Conservation (phyloP, 1,140 invertebrate species). For the Bombus picipes region DNA sequence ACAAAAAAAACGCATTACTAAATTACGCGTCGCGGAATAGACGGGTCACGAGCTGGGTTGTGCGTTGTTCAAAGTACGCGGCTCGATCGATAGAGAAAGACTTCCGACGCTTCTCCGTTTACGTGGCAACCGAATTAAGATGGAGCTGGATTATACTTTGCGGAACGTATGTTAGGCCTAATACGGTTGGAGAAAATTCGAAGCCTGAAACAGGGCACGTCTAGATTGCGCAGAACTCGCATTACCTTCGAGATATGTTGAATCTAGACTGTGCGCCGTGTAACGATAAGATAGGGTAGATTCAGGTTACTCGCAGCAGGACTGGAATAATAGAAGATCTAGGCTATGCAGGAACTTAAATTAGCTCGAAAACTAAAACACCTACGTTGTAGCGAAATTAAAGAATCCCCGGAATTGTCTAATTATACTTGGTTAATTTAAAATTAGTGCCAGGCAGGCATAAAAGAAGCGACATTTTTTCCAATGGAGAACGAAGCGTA, state of each 20-base stretch:
- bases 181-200: not conserved
- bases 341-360: not conserved
- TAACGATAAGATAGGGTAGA: slow-evolving; percentile 6
- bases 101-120: not conserved
- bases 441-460: not conserved
- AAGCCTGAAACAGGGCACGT: not conserved
- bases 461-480: not conserved
- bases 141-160: not conserved
- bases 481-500: no score
- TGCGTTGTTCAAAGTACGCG: not conserved
- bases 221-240: slow-evolving; percentile 9
- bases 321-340: not conserved
- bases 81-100: not conserved
- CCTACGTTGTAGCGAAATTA: not conserved
- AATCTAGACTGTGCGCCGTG: not conserved
- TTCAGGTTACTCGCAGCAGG: slow-evolving; percentile 9
- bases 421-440: not conserved
- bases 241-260: slow-evolving; percentile 17
- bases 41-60: not conserved
- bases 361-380: slow-evolving; percentile 11
- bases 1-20: slow-evolving; percentile 34
- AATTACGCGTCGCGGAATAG: not conserved
- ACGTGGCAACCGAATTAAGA: not conserved
- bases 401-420: not conserved
- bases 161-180: not conserved